Conservation (phyloP, 2,113 vertebrate genomes). For the Sardina pilchardus region DNA sequence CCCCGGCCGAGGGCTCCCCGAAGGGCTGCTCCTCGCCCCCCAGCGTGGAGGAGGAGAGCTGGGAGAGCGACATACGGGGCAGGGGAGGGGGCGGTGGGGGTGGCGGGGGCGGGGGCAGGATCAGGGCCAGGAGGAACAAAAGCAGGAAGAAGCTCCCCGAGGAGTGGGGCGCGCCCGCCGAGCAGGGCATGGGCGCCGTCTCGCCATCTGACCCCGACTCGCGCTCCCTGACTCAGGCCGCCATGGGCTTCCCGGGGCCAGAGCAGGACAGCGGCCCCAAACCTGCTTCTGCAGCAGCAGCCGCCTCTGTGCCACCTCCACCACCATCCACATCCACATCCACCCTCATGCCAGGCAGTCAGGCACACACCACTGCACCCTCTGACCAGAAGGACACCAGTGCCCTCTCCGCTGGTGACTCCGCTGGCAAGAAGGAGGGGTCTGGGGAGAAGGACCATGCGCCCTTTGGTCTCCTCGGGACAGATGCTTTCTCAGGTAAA, state of each 20-base stretch:
- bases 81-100: slow-evolving; percentile 67
- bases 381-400: slow-evolving; percentile 11
- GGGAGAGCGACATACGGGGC: slow-evolving; percentile 72
- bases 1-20: slow-evolving; percentile 35
- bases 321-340: slow-evolving; percentile 1
- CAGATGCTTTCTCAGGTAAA: slow-evolving; percentile 10
- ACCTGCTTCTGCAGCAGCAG: background rate
- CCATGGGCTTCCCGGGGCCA: slow-evolving; percentile 37
- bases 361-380: background rate
- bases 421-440: background rate
- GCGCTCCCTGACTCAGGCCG: slow-evolving; percentile 41
- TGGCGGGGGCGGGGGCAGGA: slow-evolving; percentile 58
- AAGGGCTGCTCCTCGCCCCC: slow-evolving; percentile 32
- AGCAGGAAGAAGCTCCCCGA: slow-evolving; percentile 73
- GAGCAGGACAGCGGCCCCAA: slow-evolving; percentile 28
- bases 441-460: background rate
- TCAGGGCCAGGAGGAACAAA: slow-evolving; percentile 72
- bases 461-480: background rate
- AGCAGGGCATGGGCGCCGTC: slow-evolving; percentile 21
- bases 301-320: background rate
- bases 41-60: slow-evolving; percentile 60
- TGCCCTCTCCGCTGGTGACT: background rate
- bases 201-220: slow-evolving; percentile 46
- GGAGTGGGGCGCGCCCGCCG: slow-evolving; percentile 69
- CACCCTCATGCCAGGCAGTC: slow-evolving; percentile 6